These are phyloP conservation scores for Rhinoraja longicauda DNA, from an alignment of 2,797 vertebrate species.

Conservation along the genomic window DNA sequence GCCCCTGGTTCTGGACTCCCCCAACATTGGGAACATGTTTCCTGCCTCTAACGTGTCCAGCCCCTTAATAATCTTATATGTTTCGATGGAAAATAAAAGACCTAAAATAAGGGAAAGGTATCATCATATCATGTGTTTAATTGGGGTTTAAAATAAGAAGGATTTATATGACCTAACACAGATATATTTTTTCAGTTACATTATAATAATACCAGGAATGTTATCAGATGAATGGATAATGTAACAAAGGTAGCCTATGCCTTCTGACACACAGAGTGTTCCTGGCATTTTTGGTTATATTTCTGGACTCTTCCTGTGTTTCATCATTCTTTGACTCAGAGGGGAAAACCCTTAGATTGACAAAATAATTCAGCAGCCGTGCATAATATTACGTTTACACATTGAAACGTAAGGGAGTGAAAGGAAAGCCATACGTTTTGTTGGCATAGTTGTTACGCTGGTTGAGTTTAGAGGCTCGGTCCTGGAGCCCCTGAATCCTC, in stretches of 20 bases:
- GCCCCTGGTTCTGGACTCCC: too few relatives aligned
- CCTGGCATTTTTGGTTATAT: too few relatives aligned
- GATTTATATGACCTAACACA: neutral
- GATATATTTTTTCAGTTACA: neutral
- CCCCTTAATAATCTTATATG: too few relatives aligned
- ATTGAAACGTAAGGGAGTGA: neutral
- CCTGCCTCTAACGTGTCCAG: too few relatives aligned
- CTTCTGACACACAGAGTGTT: too few relatives aligned
- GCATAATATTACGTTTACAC: neutral
- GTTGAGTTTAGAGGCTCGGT: slow-evolving; percentile 58
- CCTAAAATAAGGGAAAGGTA: neutral
- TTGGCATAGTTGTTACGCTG: slow-evolving; percentile 58
- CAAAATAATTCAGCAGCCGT: neutral
- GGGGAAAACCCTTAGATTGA: neutral
- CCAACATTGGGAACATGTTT: too few relatives aligned
- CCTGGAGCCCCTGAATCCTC: slow-evolving; percentile 54
- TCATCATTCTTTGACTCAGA: neutral
- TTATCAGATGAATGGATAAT: neutral
- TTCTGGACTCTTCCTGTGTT: neutral
- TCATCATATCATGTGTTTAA: neutral
- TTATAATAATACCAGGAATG: neutral
- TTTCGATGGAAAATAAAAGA: neutral
- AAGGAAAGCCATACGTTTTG: slow-evolving; percentile 48
- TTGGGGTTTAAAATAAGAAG: neutral
- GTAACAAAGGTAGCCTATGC: neutral